phyloP scores from a whole-genome alignment of 2,888 invertebrate genomes.

The Stictocephala bisonia region DNA sequence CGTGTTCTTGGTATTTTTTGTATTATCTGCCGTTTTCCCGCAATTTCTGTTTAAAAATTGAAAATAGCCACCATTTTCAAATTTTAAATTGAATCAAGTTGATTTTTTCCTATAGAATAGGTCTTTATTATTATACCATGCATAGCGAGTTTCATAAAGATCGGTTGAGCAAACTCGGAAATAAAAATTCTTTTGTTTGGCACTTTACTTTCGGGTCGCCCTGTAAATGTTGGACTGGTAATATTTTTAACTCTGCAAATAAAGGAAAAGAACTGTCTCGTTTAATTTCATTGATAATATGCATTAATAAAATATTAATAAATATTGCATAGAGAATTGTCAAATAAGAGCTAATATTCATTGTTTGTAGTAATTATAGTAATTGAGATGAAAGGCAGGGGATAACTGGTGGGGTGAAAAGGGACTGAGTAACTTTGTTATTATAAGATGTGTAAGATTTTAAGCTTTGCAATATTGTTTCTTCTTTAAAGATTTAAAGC shows the following conservation, averaged over 20 bases:
- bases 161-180: no score
- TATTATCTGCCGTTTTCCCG: no score
- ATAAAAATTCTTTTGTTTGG: no score
- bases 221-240: no score
- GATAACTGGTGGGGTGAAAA: background rate
- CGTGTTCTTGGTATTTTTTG: no score
- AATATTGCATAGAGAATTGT: background rate
- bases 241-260: background rate
- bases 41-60: no score
- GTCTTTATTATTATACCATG: no score
- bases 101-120: no score
- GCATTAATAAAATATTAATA: background rate
- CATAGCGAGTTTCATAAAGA: no score
- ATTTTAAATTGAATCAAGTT: no score
- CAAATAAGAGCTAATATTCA: background rate
- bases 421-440: conserved; percentile 27
- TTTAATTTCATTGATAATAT: background rate
- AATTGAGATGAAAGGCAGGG: background rate
- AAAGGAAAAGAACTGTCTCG: background rate
- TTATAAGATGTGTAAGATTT: conserved; percentile 35
- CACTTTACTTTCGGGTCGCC: no score
- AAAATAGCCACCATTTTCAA: no score
- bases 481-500: conserved; percentile 21
- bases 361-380: background rate
- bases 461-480: conserved; percentile 43